Conservation (phyloP, 2,113 vertebrate genomes). For the Eurypyga helias region DNA sequence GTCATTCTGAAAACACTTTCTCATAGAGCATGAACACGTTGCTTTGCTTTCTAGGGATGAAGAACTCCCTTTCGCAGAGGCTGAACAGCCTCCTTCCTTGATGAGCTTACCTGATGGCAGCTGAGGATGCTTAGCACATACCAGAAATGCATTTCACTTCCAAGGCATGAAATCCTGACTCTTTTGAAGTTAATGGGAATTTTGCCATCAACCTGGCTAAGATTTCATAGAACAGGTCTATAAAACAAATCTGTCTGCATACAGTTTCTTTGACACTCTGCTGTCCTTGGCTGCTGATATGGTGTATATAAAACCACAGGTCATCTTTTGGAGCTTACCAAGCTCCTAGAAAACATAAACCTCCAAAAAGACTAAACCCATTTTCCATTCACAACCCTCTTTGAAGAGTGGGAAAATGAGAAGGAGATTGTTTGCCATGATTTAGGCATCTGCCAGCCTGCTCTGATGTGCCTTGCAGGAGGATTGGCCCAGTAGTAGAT, state of each 20-base stretch:
- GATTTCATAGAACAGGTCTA: not conserved
- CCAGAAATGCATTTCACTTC: not conserved
- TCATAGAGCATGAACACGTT: not conserved
- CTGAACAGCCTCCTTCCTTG: not conserved
- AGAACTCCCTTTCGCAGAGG: not conserved
- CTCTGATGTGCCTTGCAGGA: not conserved
- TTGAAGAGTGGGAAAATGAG: not conserved
- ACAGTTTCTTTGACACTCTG: not conserved
- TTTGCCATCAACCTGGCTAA: not conserved
- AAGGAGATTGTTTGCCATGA: not conserved
- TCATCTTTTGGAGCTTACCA: not conserved
- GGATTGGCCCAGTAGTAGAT: not conserved
- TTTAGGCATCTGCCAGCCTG: not conserved
- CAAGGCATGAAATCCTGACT: not conserved
- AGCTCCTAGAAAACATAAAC: not conserved
- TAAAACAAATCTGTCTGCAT: not conserved
- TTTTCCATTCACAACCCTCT: not conserved
- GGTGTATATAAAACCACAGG: not conserved
- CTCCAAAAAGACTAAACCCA: not conserved
- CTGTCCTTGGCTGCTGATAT: not conserved
- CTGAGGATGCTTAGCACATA: not conserved
- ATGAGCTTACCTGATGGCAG: not conserved
- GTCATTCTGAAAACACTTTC: not conserved
- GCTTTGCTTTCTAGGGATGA: constrained; percentile 10
- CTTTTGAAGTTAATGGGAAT: not conserved